A percentile compares a stretch with the other conserved stretches of the same genome.
phyloP scores from a whole-genome alignment of 2,113 vertebrate species.

The Laticauda laticaudata region DNA sequence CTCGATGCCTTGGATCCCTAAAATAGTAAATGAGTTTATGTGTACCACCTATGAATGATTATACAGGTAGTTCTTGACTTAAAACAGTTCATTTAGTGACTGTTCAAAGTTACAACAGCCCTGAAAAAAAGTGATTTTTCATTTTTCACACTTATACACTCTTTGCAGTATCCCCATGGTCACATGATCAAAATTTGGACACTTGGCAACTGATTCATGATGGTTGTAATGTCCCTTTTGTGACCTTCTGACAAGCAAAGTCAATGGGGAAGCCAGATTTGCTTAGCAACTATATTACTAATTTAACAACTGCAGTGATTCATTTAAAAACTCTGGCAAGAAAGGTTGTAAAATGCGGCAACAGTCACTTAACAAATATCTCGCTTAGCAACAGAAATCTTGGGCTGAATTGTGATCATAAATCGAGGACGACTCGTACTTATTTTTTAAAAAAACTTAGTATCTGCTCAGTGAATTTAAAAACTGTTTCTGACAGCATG shows the following conservation, averaged over 20 bases:
- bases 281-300: background rate
- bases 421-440: background rate
- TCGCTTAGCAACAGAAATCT: background rate
- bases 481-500: background rate
- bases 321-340: background rate
- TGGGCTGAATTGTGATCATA: background rate
- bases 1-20: background rate
- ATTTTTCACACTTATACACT: background rate
- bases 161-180: background rate
- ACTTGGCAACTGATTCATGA: background rate
- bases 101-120: background rate
- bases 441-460: background rate
- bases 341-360: background rate
- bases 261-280: background rate
- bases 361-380: background rate
- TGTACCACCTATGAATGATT: background rate
- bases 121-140: background rate
- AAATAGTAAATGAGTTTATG: background rate
- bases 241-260: background rate
- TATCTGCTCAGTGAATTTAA: background rate
- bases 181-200: background rate
- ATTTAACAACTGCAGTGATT: background rate
- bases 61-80: background rate
- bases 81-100: background rate
- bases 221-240: background rate